A percentile compares a stretch with the other conserved stretches of the same genome.
Conservation (phyloP, 2,797 vertebrate genomes). For the Muraenolepis orangiensis region DNA sequence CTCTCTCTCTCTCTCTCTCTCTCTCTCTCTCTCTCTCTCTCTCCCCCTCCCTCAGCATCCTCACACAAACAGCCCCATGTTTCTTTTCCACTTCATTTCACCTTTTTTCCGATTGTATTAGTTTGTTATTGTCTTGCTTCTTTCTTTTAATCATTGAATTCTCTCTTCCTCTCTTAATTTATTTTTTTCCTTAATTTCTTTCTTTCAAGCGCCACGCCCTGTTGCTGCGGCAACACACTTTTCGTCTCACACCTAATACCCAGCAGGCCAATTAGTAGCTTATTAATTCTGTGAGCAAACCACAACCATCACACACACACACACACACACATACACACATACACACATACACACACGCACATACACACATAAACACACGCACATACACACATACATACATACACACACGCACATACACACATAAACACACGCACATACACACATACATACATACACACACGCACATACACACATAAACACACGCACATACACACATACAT, state of each 20-base stretch:
- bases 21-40: constrained; percentile 4
- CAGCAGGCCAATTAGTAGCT: constrained; percentile 74
- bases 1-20: constrained; percentile 26
- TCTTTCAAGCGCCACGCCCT: constrained; percentile 38
- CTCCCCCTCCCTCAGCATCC: constrained; percentile 6
- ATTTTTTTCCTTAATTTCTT: constrained; percentile 13
- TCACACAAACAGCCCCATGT: not conserved
- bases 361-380: constrained; percentile 19
- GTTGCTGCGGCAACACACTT: constrained; percentile 47
- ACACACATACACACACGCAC: constrained; percentile 15
- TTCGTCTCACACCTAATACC: constrained; percentile 59
- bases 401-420: constrained; percentile 25
- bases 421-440: constrained; percentile 16
- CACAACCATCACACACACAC: constrained; percentile 46
- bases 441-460: constrained; percentile 18
- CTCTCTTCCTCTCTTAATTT: constrained; percentile 8
- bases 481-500: constrained; percentile 16
- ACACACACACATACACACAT: constrained; percentile 18
- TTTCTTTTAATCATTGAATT: not conserved
- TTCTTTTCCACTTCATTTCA: not conserved
- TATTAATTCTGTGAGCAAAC: constrained; percentile 71
- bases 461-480: constrained; percentile 24
- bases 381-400: constrained; percentile 20
- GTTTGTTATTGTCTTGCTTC: not conserved
- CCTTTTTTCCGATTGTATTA: not conserved